phyloP scores from a whole-genome alignment of 1,140 invertebrate genomes.

The Coenobita brevimanus region DNA sequence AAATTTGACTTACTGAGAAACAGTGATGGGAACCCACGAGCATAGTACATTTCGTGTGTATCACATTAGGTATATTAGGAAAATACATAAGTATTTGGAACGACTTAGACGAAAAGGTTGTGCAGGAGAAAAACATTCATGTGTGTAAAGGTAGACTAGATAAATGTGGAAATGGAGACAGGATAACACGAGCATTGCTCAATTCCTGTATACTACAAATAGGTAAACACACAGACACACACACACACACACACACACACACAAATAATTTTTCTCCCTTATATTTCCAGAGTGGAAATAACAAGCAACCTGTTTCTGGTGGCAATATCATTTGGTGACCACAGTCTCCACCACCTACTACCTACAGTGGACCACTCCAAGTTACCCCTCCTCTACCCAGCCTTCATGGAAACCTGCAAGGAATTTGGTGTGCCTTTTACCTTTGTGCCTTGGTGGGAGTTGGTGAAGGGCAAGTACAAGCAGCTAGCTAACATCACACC shows the following conservation, averaged over 20 bases:
- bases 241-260: not conserved
- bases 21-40: no score
- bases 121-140: no score
- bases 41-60: no score
- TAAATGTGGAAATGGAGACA: no score
- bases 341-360: conserved; percentile 86
- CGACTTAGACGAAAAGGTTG: no score
- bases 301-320: conserved; percentile 80
- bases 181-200: no score
- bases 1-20: no score
- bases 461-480: conserved; percentile 81
- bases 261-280: not conserved
- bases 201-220: not conserved
- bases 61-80: no score
- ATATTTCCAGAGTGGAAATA: conserved; percentile 75
- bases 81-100: no score
- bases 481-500: conserved; percentile 78
- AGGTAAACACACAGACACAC: not conserved
- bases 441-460: conserved; percentile 75
- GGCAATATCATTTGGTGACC: conserved; percentile 84
- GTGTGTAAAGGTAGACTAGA: no score
- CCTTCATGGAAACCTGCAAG: conserved; percentile 80
- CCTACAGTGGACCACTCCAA: conserved; percentile 86
- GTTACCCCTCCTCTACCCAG: conserved; percentile 79
- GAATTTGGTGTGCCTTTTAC: conserved; percentile 79